Evolutionary conservation across 2,888 invertebrate genomes (phyloP).

Genomic region (Hyposoter didymator): DNA sequence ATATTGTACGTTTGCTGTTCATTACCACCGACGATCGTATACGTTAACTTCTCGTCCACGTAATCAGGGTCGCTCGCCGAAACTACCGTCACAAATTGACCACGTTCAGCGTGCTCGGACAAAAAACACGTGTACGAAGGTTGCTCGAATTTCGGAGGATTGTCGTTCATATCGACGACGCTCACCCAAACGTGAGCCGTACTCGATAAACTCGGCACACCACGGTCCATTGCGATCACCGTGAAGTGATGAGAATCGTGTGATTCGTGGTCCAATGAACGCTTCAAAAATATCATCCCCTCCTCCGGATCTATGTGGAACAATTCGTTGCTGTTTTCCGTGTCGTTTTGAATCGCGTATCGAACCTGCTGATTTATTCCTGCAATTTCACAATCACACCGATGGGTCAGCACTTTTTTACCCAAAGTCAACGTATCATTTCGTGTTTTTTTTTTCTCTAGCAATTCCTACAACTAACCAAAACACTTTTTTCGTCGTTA

Average conservation of each 20-base stretch:
- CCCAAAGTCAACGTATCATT: too few species aligned
- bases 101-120: constrained; percentile 92
- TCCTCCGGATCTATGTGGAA: constrained; percentile 92
- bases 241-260: constrained; percentile 91
- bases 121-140: constrained; percentile 91
- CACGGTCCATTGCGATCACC: constrained; percentile 92
- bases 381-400: constrained; percentile 73
- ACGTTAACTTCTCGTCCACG: constrained; percentile 91
- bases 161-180: constrained; percentile 96
- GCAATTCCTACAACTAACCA: neutral
- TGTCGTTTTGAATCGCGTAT: constrained; percentile 89
- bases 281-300: constrained; percentile 92
- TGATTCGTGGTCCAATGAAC: constrained; percentile 92
- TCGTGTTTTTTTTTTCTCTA: too few species aligned
- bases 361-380: constrained; percentile 88
- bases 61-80: constrained; percentile 95
- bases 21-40: constrained; percentile 93
- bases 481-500: neutral
- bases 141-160: constrained; percentile 94
- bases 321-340: constrained; percentile 87
- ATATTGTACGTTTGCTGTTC: constrained; percentile 91
- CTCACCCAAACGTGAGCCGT: constrained; percentile 93
- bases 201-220: constrained; percentile 92
- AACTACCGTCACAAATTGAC: constrained; percentile 94
- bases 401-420: too few species aligned